Conservation (phyloP, 2,888 invertebrate species). For the Entomobrya multifasciata region DNA sequence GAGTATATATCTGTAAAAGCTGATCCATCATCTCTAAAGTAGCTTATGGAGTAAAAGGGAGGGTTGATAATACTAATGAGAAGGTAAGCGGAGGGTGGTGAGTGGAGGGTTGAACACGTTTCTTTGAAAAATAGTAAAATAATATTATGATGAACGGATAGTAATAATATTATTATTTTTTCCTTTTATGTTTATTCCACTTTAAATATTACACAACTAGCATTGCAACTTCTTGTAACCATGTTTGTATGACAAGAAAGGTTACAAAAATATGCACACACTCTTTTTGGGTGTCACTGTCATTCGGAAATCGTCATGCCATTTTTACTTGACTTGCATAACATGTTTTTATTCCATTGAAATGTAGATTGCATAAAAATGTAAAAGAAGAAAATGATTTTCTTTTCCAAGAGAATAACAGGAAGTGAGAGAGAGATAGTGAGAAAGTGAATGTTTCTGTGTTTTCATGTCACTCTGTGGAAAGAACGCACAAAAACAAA, state of each 20-base stretch:
- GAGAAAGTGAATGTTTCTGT: not conserved
- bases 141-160: too few relatives aligned
- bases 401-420: not conserved
- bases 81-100: not conserved
- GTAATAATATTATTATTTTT: too few relatives aligned
- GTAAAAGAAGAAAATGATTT: too few relatives aligned
- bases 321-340: not conserved
- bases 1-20: too few relatives aligned
- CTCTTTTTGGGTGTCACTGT: not conserved
- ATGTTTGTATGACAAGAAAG: conserved; percentile 35
- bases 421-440: not conserved
- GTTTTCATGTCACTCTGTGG: conserved; percentile 29
- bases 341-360: not conserved
- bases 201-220: not conserved
- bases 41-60: too few relatives aligned
- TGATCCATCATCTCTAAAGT: too few relatives aligned
- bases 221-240: too few relatives aligned
- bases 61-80: not conserved
- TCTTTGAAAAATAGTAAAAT: too few relatives aligned
- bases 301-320: not conserved
- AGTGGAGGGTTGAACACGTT: too few relatives aligned
- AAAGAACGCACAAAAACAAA: conserved; percentile 36
- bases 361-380: not conserved
- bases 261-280: conserved; percentile 28
- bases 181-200: not conserved